Conservation (phyloP, 2,888 invertebrate genomes). For the Entomobrya multifasciata region DNA sequence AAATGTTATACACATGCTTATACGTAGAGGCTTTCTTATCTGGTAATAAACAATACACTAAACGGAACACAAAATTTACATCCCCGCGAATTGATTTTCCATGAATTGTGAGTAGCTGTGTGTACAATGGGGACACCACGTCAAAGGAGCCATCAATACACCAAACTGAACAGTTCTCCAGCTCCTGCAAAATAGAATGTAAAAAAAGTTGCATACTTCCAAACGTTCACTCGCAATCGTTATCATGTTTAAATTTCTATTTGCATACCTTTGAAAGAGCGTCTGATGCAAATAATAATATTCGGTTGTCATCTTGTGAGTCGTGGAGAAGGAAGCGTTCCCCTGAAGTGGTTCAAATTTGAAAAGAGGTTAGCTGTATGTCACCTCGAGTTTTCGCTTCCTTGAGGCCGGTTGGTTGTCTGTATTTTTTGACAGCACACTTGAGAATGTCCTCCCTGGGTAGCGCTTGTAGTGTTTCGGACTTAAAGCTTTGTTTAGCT, state of each 20-base stretch:
- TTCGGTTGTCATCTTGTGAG: background rate
- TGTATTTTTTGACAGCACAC: background rate
- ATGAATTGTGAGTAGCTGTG: slow-evolving; percentile 1
- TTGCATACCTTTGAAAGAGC: background rate
- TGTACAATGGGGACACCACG: background rate
- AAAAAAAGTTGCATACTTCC: too few species aligned
- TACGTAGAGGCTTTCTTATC: background rate
- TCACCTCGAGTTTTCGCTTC: background rate
- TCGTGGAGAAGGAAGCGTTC: background rate
- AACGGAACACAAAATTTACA: background rate
- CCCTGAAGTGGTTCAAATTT: background rate
- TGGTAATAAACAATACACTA: background rate
- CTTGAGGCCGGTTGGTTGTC: background rate
- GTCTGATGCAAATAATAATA: background rate
- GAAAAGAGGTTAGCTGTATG: background rate
- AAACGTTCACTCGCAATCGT: too few species aligned
- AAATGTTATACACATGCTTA: background rate
- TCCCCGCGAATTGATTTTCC: background rate
- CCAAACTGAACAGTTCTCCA: background rate
- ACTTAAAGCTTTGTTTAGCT: background rate
- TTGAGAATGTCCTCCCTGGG: background rate
- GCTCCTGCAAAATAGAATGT: too few species aligned
- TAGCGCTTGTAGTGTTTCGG: background rate
- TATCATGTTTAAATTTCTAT: too few species aligned
- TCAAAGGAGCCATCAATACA: background rate